Conservation (phyloP, 2,888 invertebrate species). For the Trypoxylon attenuatum region DNA sequence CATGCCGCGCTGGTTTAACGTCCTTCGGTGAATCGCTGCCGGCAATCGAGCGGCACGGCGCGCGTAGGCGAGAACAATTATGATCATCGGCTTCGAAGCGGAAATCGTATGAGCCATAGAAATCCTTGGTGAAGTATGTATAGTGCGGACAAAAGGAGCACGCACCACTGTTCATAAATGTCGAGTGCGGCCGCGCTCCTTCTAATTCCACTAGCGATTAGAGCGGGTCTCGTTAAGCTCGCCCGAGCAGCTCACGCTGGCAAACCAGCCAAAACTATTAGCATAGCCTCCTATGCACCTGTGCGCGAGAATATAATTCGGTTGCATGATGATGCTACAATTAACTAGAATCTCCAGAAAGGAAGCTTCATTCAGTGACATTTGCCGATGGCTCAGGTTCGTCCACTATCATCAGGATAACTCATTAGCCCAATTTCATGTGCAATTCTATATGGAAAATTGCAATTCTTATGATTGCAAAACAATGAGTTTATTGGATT, state of each 20-base stretch:
- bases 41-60: constrained; percentile 32
- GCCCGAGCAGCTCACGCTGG: constrained; percentile 13
- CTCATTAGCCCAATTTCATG: constrained; percentile 44
- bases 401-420: constrained; percentile 26
- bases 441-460: constrained; percentile 40
- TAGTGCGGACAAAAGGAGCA: constrained; percentile 7
- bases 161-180: constrained; percentile 5
- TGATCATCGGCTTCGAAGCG: constrained; percentile 16
- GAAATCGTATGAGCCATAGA: constrained; percentile 7
- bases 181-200: constrained; percentile 3
- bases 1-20: too few species aligned
- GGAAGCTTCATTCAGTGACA: constrained; percentile 22
- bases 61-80: constrained; percentile 20
- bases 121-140: background rate
- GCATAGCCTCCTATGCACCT: background rate
- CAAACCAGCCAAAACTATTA: background rate
- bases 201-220: constrained; percentile 32
- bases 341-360: constrained; percentile 43
- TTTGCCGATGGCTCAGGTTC: constrained; percentile 12
- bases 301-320: constrained; percentile 25
- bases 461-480: constrained; percentile 9
- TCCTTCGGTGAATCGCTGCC: constrained; percentile 34
- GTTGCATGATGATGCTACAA: constrained; percentile 45
- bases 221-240: constrained; percentile 32
- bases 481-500: too few species aligned